Percentiles rank a stretch among this genome's conserved stretches.
Conservation (phyloP, 2,113 vertebrate genomes). For the Gavialis gangeticus region DNA sequence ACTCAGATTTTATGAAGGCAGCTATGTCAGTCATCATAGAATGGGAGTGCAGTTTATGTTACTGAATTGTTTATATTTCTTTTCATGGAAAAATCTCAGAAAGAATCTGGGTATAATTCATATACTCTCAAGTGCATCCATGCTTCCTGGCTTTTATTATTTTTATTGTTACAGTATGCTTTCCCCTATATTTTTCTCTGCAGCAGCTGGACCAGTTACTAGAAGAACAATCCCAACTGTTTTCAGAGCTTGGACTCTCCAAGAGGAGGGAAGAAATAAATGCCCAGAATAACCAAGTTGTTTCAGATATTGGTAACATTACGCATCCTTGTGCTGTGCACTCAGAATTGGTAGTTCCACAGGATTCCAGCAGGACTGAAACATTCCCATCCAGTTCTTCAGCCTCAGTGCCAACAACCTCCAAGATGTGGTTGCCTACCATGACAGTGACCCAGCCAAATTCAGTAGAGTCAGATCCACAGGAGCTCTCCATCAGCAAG, state of each 20-base stretch:
- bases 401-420: background rate
- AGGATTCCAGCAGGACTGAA: background rate
- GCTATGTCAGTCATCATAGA: background rate
- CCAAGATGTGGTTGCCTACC: background rate
- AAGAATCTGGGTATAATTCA: constrained; percentile 28
- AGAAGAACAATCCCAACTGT: constrained; percentile 81
- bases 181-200: constrained; percentile 56
- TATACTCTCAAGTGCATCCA: constrained; percentile 24
- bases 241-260: constrained; percentile 72
- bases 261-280: constrained; percentile 55
- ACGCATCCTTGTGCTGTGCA: background rate
- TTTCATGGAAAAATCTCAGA: background rate
- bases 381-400: background rate
- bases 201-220: constrained; percentile 86
- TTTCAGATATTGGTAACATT: constrained; percentile 2
- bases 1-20: background rate
- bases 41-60: background rate
- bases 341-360: background rate
- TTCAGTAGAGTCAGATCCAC: background rate
- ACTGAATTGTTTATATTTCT: background rate
- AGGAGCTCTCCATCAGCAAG: background rate
- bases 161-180: constrained; percentile 52
- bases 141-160: constrained; percentile 47
- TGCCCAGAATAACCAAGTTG: background rate
- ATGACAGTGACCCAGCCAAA: background rate